Evolutionary conservation across 2,113 vertebrate genomes (phyloP), one percentile per base, ranked within the genome.

Genomic region (Eurystomus gularis): DNA sequence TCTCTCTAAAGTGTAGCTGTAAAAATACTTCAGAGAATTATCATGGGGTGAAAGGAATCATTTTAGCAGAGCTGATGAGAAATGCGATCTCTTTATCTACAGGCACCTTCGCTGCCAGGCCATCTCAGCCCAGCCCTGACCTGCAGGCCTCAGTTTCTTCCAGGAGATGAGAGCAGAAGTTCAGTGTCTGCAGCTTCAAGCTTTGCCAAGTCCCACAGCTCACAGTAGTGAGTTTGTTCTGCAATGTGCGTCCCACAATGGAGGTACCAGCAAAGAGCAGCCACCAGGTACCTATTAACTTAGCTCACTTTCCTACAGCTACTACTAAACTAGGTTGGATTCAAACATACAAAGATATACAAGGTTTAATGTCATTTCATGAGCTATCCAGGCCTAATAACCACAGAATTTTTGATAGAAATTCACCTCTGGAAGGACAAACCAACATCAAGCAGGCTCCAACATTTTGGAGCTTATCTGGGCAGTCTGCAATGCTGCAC

Each of bases 11-110:
- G 29, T 3, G 3, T n/a, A 82, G 25, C 57, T 91, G 46, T 79
- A 95, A 95, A 93, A 95, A 90, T 69, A 82, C 70, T 85, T 90
- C 1, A 58, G 57, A 64, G 58, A 93, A 90, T 80, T 77, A 80
- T 79, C 46, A 37, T 5, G 2, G 31, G 33, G 49, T 35, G 28
- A 87, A 95, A 85, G 75, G 19, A 87, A 82, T 49, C 0, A 46
- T 82, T 95, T 85, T 82, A 54, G n/a, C 52, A 77, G 70, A 13
- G 49, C 28, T 70, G n/a, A 79, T 80, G 66, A 91, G 85, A 88
- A 96, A 82, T 42, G 23, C 17, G n/a, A 80, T 78, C 46, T 90
- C 69, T 66, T 57, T 42, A 77, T 75, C 81, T 72, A 54, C 2
- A 25, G 37, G 37, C 31, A 93, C 57, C 40, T 82, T 94, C 2